Conservation (phyloP, 2,113 vertebrate species). For the Ciconia maguari region DNA sequence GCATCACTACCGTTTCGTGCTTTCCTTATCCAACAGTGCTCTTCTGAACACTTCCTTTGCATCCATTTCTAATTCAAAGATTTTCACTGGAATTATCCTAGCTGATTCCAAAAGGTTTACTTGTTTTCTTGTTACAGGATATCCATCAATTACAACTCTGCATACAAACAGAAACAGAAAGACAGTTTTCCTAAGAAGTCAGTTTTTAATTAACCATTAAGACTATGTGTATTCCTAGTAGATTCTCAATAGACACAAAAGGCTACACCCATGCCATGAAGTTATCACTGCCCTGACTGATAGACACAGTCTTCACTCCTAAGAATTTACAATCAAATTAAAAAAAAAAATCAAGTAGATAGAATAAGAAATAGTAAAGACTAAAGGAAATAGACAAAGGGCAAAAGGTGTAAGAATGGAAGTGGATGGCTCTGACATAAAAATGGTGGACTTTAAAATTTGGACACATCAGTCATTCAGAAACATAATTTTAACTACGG, state of each 20-base stretch:
- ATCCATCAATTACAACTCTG: slow-evolving; percentile 92
- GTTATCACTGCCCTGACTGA: background rate
- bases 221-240: background rate
- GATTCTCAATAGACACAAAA: background rate
- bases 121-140: slow-evolving; percentile 84
- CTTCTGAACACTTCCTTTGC: slow-evolving; percentile 85
- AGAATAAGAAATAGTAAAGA: background rate
- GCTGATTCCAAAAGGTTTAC: slow-evolving; percentile 77
- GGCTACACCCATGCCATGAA: background rate
- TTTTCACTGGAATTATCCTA: slow-evolving; percentile 84
- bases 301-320: background rate
- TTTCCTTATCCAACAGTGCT: slow-evolving; percentile 78
- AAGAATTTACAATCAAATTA: background rate
- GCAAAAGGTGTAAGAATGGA: background rate
- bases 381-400: background rate
- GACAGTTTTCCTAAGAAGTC: background rate
- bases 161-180: slow-evolving; percentile 2
- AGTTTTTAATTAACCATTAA: background rate
- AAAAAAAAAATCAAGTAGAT: background rate
- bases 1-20: slow-evolving; percentile 72
- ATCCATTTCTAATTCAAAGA: slow-evolving; percentile 85
- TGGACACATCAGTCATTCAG: background rate
- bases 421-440: background rate
- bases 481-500: background rate
- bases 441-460: background rate